Evolutionary conservation across 2,797 vertebrate genomes (phyloP).

Genomic region (Distichodus sexfasciatus): DNA sequence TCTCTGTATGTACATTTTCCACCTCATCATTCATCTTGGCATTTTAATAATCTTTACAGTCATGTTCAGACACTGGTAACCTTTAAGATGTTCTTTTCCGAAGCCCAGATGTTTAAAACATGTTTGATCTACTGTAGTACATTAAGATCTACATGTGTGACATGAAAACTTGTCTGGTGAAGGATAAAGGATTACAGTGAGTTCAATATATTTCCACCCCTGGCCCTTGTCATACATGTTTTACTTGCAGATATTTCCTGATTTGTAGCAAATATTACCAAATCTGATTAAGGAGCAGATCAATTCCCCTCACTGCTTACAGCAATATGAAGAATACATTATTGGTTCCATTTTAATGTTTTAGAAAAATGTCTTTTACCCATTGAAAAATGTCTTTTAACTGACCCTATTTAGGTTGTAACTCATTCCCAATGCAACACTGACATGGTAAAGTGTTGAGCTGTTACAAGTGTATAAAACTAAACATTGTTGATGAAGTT

Average conservation of each 20-base stretch:
- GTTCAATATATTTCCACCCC: slow-evolving; percentile 8
- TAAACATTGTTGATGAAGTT: too few species aligned
- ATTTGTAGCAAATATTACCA: too few species aligned
- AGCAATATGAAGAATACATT: too few species aligned
- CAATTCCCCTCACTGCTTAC: not conserved
- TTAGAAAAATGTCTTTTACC: too few species aligned
- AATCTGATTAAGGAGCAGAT: not conserved
- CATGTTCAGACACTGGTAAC: slow-evolving; percentile 7
- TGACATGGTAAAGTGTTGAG: too few species aligned
- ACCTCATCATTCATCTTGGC: slow-evolving; percentile 7
- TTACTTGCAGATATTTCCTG: not conserved
- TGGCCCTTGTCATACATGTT: not conserved
- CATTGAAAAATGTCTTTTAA: too few species aligned
- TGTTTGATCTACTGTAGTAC: not conserved
- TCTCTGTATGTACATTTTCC: not conserved
- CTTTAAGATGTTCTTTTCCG: slow-evolving; percentile 12
- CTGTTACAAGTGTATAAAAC: too few species aligned
- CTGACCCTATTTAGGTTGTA: too few species aligned
- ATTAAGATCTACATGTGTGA: not conserved
- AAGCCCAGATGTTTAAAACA: slow-evolving; percentile 12
- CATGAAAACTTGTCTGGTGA: slow-evolving; percentile 5
- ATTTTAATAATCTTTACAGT: slow-evolving; percentile 8
- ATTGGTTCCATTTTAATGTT: too few species aligned
- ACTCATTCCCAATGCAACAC: too few species aligned
- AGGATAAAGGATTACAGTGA: not conserved